These are phyloP conservation scores for Lineus longissimus DNA, from an alignment of 1,140 invertebrate genomes.

Conservation along the genomic window DNA sequence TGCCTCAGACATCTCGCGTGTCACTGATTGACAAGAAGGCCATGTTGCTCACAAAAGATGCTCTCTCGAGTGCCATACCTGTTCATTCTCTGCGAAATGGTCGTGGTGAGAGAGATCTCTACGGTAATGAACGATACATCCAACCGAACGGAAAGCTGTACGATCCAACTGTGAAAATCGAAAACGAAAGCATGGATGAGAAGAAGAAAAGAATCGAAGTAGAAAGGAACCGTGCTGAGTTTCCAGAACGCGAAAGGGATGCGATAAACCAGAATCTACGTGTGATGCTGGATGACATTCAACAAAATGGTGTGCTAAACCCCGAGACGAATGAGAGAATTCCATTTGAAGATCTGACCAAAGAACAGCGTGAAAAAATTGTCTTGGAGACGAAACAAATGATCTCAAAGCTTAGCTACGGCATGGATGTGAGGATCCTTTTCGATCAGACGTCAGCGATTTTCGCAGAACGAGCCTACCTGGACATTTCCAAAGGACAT, in stretches of 20 bases:
- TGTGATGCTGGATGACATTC: background rate
- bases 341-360: background rate
- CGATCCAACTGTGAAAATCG: background rate
- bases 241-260: constrained; percentile 4
- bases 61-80: constrained; percentile 1
- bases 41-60: background rate
- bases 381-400: background rate
- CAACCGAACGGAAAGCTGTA: constrained; percentile 3
- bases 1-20: background rate
- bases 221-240: constrained; percentile 3
- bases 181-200: background rate
- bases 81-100: constrained; percentile 7
- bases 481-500: background rate
- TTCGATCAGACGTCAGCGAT: background rate
- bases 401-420: background rate
- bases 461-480: background rate
- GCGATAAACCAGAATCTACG: constrained; percentile 6
- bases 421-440: background rate
- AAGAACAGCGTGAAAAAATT: background rate
- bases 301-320: background rate
- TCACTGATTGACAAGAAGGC: constrained; percentile 7
- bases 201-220: background rate
- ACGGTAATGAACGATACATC: constrained; percentile 6
- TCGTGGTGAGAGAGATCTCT: background rate
- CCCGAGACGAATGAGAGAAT: background rate